Percentiles rank a stretch among this genome's conserved stretches.
Evolutionary conservation across 2,797 vertebrate genomes (phyloP).

Genomic region (Gorsachius magnificus): DNA sequence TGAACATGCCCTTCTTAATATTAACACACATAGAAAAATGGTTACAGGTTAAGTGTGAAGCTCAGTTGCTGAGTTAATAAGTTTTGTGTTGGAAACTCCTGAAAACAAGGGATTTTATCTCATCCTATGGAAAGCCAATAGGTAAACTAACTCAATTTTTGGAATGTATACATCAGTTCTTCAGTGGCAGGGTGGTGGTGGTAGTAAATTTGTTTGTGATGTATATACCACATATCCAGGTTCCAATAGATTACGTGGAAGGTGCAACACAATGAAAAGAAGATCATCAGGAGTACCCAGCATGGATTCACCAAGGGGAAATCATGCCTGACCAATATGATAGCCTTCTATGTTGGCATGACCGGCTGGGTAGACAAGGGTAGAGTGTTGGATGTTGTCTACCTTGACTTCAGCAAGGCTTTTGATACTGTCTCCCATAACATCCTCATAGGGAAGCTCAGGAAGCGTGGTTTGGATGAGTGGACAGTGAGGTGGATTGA

Average conservation of each 20-base stretch:
- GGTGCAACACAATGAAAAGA: background rate
- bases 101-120: background rate
- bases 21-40: accelerated
- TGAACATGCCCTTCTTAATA: background rate
- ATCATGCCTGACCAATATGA: no score
- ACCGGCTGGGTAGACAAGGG: no score
- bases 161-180: background rate
- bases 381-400: no score
- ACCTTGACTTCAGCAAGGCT: no score
- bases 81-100: background rate
- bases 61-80: background rate
- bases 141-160: background rate
- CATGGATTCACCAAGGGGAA: no score
- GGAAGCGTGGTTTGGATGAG: no score
- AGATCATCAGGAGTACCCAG: no score
- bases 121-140: background rate
- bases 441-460: no score
- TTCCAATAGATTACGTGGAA: background rate
- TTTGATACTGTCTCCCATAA: no score
- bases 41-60: background rate
- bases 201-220: background rate
- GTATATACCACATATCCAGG: background rate
- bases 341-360: no score
- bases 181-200: background rate
- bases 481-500: no score